Conservation (phyloP, 1,140 invertebrate genomes). For the Bradynema listronoti region DNA sequence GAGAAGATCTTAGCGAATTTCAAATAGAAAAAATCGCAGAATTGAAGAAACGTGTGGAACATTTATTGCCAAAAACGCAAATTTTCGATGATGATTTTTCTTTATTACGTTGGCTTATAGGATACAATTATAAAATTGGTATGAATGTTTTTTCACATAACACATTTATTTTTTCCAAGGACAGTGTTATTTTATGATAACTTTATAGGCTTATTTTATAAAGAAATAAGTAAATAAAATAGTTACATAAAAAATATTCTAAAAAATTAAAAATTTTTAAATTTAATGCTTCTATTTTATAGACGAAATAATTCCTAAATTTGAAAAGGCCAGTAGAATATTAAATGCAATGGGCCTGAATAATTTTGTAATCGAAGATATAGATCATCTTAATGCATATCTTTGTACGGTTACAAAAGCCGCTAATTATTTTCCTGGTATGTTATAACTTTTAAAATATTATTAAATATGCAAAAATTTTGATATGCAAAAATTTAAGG, state of each 20-base stretch:
- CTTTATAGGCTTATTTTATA: background rate
- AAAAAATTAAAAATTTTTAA: background rate
- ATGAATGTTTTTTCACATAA: background rate
- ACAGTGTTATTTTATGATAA: background rate
- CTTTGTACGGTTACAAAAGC: constrained; percentile 10
- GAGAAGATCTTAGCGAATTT: constrained; percentile 8
- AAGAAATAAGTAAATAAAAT: background rate
- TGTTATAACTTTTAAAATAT: background rate
- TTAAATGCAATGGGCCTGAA: constrained; percentile 17
- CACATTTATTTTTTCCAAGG: background rate
- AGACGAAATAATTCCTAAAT: constrained; percentile 38
- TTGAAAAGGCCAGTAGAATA: constrained; percentile 12
- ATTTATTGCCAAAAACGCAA: constrained; percentile 25
- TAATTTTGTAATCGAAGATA: constrained; percentile 18
- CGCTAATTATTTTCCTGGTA: constrained; percentile 31
- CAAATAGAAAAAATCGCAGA: constrained; percentile 25
- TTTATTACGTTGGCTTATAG: constrained; percentile 26
- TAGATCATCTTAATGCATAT: constrained; percentile 27
- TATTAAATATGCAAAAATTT: background rate
- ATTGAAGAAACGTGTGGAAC: constrained; percentile 20
- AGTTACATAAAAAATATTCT: background rate
- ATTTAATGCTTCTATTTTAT: constrained; percentile 1
- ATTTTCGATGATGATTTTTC: constrained; percentile 36
- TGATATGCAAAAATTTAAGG: background rate
- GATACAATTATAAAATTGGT: constrained; percentile 40